Evolutionary conservation across 92 coral and sea anemone species (phyloP), one percentile per base, ranked within the genome.

Genomic region (Epizoanthus fatuus): DNA sequence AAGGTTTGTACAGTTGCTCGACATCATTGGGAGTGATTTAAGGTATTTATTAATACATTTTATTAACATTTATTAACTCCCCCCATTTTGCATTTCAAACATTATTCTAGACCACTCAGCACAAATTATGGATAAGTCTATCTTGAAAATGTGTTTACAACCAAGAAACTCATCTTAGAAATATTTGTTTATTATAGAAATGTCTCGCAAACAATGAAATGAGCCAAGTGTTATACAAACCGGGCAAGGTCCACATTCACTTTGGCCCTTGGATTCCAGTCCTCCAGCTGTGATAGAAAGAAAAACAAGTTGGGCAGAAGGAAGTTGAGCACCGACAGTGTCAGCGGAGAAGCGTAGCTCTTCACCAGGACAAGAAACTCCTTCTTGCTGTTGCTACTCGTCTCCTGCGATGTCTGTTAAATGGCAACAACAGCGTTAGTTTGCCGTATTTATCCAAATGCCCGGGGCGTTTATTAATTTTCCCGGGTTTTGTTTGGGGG

Each of bases 311-410:
- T 75, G 10, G 98, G 98, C 3, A 95, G 93, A 13, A 88, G 82
- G 38, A 88, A 80, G 63, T 91, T 94, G 39, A 95, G 90, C 8
- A 81, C 62, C 6, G 98, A 84, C 39, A 95, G 82, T 0, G 98
- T 95, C 71, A 95, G 79, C 5, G 98, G 87, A 16, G 92, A 95
- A 2, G 98, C 96, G 83, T 92, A 95, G 39, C 98, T 90, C 76
- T 92, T 82, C 35, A 90, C 20, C 49, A 95, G 59, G 0, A 75
- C 73, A 9, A 82, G 20, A 4, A 94, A 37, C 84, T 91, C 97
- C 5, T 77, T 86, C 74, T 52, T 89, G 42, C 29, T 37, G 16
- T 88, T 84, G 17, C 85, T 13, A 4, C 84, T 75, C 4, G 45
- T 17, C 3, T 51, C 55, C 84, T 91, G 95, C 13, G 97, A 87